Conservation (phyloP, 1,140 invertebrate genomes). For the Liolophura sinensis region DNA sequence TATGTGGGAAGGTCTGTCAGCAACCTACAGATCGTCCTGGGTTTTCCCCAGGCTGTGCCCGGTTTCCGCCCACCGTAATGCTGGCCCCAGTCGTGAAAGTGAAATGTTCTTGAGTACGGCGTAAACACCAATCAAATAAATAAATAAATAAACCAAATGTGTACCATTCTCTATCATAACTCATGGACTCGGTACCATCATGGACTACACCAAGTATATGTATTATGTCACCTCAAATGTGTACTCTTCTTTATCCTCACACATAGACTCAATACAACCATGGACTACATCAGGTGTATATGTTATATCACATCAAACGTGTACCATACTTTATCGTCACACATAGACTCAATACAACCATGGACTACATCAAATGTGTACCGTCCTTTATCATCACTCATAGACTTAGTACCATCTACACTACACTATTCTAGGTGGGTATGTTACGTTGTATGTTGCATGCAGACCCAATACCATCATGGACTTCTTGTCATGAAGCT, state of each 20-base stretch:
- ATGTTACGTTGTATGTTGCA: background rate
- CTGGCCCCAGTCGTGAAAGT: no score
- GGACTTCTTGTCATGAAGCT: no score
- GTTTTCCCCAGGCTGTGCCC: no score
- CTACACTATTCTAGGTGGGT: constrained; percentile 11
- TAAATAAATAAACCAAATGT: no score
- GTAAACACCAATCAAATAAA: no score
- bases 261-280: constrained; percentile 56
- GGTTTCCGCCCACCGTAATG: no score
- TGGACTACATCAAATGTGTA: constrained; percentile 49
- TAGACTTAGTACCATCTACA: constrained; percentile 57
- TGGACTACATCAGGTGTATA: constrained; percentile 40
- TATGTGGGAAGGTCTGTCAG: no score
- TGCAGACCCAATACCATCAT: background rate
- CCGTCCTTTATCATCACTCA: constrained; percentile 17
- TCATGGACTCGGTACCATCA: constrained; percentile 60
- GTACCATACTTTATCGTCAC: constrained; percentile 52
- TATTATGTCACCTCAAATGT: background rate
- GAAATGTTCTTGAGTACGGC: no score
- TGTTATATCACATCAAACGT: background rate
- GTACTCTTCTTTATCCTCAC: constrained; percentile 51
- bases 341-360: constrained; percentile 36
- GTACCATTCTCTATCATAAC: constrained; percentile 54
- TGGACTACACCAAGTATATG: constrained; percentile 56
- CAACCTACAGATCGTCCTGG: no score